Conservation (phyloP, 2,113 vertebrate species). For the Antennarius striatus region DNA sequence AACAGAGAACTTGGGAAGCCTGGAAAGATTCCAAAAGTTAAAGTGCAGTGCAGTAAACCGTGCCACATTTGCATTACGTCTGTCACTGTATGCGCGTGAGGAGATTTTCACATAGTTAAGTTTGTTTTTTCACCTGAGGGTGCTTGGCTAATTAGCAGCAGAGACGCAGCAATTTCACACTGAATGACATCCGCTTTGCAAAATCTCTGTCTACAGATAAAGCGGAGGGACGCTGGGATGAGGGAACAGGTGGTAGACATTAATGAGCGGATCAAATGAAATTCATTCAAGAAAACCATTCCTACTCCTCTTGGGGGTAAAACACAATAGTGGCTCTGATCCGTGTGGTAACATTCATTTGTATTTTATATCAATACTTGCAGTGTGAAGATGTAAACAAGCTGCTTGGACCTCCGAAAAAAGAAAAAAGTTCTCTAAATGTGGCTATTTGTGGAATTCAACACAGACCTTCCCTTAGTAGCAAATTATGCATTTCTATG, state of each 20-base stretch:
- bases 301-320: slow-evolving; percentile 27
- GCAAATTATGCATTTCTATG: slow-evolving; percentile 44
- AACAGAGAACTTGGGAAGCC: too few species aligned
- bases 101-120: background rate
- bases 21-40: too few species aligned
- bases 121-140: slow-evolving; percentile 1
- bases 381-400: slow-evolving; percentile 50
- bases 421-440: slow-evolving; percentile 57
- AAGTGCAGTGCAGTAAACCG: too few species aligned
- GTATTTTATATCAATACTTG: slow-evolving; percentile 37
- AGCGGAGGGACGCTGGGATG: slow-evolving; percentile 19
- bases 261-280: slow-evolving; percentile 36
- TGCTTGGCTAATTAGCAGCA: slow-evolving; percentile 24
- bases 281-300: slow-evolving; percentile 35
- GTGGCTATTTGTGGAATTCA: slow-evolving; percentile 51
- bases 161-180: slow-evolving; percentile 12
- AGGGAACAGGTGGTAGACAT: slow-evolving; percentile 48
- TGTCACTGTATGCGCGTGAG: background rate
- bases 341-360: slow-evolving; percentile 29
- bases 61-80: background rate
- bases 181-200: slow-evolving; percentile 29
- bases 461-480: slow-evolving; percentile 41
- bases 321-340: slow-evolving; percentile 34
- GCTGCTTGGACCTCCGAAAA: slow-evolving; percentile 28
- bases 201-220: slow-evolving; percentile 28